Conservation (phyloP, 2,888 invertebrate species). For the Halictus quadricinctus region DNA sequence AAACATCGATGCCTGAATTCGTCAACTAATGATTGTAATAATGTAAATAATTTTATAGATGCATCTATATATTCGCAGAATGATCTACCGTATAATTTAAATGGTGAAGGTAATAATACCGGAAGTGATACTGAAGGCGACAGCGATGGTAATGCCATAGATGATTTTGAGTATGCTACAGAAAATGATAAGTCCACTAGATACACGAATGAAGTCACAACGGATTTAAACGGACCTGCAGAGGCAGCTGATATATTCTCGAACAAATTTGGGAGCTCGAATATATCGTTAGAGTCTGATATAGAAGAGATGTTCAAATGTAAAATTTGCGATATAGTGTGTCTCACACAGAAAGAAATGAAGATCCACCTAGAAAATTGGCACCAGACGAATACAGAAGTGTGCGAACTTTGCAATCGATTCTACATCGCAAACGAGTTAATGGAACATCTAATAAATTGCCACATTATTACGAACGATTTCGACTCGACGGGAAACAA, state of each 20-base stretch:
- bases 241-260: background rate
- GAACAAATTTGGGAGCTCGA: slow-evolving; percentile 1
- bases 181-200: background rate
- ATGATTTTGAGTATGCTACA: background rate
- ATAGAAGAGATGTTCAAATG: slow-evolving; percentile 29
- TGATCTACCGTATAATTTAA: background rate
- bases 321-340: slow-evolving; percentile 22
- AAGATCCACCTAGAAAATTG: slow-evolving; percentile 19
- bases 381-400: slow-evolving; percentile 21
- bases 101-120: background rate
- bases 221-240: background rate
- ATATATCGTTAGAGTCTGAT: background rate
- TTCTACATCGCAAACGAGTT: slow-evolving; percentile 7
- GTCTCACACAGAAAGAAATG: slow-evolving; percentile 19
- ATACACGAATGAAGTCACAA: background rate
- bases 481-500: background rate
- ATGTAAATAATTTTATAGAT: background rate
- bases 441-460: slow-evolving; percentile 28
- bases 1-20: slow-evolving; percentile 33
- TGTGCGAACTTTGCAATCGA: slow-evolving; percentile 39
- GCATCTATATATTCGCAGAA: background rate
- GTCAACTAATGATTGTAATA: background rate
- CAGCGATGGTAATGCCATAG: background rate
- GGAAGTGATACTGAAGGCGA: background rate
- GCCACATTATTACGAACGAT: slow-evolving; percentile 28